phyloP scores from a whole-genome alignment of 2,113 vertebrate genomes.

The Megaceryle torquata region DNA sequence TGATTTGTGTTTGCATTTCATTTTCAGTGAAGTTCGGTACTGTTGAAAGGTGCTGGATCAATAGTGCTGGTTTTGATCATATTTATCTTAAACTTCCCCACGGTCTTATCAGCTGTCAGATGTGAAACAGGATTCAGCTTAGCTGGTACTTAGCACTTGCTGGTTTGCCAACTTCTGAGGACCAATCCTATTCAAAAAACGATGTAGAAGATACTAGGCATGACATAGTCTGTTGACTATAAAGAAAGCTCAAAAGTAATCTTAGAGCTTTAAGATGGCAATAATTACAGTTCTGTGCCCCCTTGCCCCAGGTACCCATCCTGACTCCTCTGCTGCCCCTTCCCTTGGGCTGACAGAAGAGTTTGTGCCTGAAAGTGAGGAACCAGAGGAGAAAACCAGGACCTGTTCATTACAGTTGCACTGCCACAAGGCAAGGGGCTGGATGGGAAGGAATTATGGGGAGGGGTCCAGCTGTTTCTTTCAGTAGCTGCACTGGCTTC shows the following conservation, averaged over 20 bases:
- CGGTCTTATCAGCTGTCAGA: background rate
- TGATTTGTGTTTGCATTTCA: background rate
- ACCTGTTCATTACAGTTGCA: background rate
- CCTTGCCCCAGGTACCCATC: background rate
- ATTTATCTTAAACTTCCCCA: background rate
- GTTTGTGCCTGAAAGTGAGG: background rate
- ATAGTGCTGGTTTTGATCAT: background rate
- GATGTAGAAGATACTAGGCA: background rate
- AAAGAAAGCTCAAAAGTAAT: background rate
- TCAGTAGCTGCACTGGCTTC: background rate
- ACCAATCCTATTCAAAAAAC: background rate
- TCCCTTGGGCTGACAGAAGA: background rate
- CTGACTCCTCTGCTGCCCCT: background rate
- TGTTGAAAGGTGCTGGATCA: conserved; percentile 10
- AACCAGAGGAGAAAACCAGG: background rate
- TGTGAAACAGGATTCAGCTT: background rate
- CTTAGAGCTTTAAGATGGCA: background rate
- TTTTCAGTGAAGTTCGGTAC: background rate
- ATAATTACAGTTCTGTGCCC: background rate
- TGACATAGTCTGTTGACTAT: background rate
- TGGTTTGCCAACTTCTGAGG: background rate
- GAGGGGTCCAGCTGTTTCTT: background rate
- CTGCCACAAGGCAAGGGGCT: background rate
- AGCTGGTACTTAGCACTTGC: background rate
- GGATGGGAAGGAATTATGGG: background rate